Base-by-base conservation (phyloP, 2,797 vertebrate genomes). In the Spheniscus humboldti region DNA sequence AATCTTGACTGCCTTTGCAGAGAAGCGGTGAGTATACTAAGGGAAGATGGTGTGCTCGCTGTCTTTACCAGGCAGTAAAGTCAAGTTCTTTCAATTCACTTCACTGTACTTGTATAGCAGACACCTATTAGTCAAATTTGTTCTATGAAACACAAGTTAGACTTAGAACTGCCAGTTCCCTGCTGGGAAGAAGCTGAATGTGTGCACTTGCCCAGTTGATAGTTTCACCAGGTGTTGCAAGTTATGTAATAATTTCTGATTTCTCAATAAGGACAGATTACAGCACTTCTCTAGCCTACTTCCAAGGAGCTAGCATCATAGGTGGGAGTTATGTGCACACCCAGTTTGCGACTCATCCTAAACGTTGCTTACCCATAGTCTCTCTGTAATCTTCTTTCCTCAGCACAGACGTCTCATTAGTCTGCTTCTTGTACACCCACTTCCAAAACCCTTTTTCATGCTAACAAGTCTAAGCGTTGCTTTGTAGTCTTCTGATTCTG, bases 401-500 rank as follows among this genome's bases (percentile, higher is more conserved):
- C 94, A 86, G 87, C 88, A 82, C 88, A 95, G 92, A 96, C 88
- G 16, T 97, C 92, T 96, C 92, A 96, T 96, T 97, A 97, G 94
- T 95, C 94, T 96, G 79, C 94, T 96, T 48, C 96, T 93, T 95
- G 85, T 95, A 95, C 91, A 95, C 92, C 93, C 91, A 95, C 95
- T 95, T 89, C 94, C 94, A 94, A 96, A 96, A 76, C 76, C 68
- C 94, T 97, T 97, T 97, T 92, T 97, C 96, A 97, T 92, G 93
- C 93, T 97, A 97, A 96, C 95, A 57, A 96, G 92, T 33, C 92
- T 94, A 92, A 97, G 94, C 82, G 16, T 95, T 96, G 92, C 95
- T 96, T 97, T 97, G 96, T 96, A 97, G 94, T 96, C 94, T 76
- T 82, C 95, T 95, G 91, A 80, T 90, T 96, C 94, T 93, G 94